Conservation (phyloP, 2,797 vertebrate genomes). For the Alosa sapidissima region DNA sequence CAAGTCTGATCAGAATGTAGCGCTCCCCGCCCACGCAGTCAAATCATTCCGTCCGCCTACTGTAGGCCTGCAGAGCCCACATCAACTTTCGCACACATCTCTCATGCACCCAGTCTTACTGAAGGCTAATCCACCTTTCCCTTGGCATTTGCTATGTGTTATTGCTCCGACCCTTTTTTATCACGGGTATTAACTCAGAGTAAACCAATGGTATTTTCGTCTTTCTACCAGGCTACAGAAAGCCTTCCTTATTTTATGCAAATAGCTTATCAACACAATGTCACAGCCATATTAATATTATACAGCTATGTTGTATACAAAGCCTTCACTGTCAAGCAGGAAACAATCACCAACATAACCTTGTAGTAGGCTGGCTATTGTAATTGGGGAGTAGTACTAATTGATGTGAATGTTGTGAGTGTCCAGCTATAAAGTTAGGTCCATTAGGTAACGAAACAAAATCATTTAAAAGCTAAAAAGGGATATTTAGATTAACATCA, state of each 20-base stretch:
- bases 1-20: not conserved
- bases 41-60: slow-evolving; percentile 16
- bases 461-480: not conserved
- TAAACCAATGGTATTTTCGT: not conserved
- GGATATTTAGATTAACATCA: not conserved
- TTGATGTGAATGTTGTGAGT: not conserved
- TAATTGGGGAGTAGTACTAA: not conserved
- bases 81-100: slow-evolving; percentile 4
- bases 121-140: not conserved
- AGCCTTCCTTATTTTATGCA: not conserved
- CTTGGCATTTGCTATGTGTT: not conserved
- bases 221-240: not conserved
- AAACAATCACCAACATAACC: not conserved
- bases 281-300: not conserved
- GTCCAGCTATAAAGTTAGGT: not conserved
- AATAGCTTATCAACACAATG: not conserved
- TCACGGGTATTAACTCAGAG: not conserved
- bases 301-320: not conserved
- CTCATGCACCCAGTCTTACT: not conserved
- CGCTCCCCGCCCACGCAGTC: slow-evolving; percentile 10
- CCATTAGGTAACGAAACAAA: not conserved
- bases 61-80: not conserved
- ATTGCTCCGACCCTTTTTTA: not conserved
- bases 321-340: not conserved
- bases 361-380: too few species aligned